Base-by-base conservation (phyloP, 2,888 invertebrate genomes). In the Lepidonotus clava region DNA sequence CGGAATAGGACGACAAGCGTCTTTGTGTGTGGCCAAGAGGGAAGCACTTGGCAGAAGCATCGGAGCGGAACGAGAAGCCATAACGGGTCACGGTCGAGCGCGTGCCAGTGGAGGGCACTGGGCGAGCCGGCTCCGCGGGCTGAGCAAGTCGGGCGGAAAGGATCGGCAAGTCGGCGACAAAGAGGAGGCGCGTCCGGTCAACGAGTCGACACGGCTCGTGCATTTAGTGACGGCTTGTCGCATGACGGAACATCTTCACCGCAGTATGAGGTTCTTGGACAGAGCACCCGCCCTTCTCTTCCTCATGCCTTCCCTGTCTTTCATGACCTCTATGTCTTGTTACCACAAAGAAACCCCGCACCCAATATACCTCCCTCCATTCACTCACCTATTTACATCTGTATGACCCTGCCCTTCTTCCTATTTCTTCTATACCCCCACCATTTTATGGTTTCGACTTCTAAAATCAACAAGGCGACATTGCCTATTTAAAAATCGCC, bases 191-290 rank as follows among this genome's bases (percentile, higher is more conserved):
- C 38, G 71, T 8, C n/a, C 71, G 71, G 71, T 34, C 36, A 71
- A 38, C 71, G 38, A 36, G 71, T 71, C 71, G 71, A 36, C 71
- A 71, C 38, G 71, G 71, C 71, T 38, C 36, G 36, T 38, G 71
- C 71, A 71, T 71, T 71, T 71, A 71, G 71, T 71, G 71, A 71
- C 71, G 71, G 71, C n/a, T 71, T 71, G 71, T 71, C 71, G 71
- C 14, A 18, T 71, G 71, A 71, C 18, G 38, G 71, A n/a, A 71
- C 71, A 71, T 71, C 71, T 38, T 71, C 71, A 71, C 36, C 34
- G 71, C 71, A 71, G 36, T 21, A 61, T 61, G 61, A 11, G 71
- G 18, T 38, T 2, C 36, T 38, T 71, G 71, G 36, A 18, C 14
- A 38, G 36, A 34, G 21, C 71, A 11, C 36, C 36, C 8, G 46